Conservation (phyloP, 2,113 vertebrate species). For the Alethe castanea region DNA sequence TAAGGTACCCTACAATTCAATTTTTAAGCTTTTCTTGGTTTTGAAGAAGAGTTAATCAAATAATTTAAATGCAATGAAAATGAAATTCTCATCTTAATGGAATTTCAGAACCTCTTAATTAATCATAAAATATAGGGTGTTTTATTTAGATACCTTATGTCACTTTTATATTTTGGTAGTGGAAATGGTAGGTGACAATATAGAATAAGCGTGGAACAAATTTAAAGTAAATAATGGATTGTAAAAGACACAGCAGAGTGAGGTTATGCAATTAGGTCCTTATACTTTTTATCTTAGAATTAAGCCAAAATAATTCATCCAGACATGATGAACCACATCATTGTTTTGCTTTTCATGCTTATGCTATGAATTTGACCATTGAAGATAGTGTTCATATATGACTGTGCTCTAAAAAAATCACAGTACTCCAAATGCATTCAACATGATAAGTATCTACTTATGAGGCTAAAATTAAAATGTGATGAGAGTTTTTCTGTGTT, state of each 20-base stretch:
- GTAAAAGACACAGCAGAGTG: background rate
- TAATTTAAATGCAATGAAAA: background rate
- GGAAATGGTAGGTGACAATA: background rate
- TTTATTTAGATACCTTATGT: background rate
- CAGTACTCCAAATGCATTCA: background rate
- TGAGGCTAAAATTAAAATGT: background rate
- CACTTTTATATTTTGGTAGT: background rate
- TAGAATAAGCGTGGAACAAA: background rate
- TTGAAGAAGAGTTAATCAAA: background rate
- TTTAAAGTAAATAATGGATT: background rate
- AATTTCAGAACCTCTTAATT: background rate
- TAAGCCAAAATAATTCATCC: background rate
- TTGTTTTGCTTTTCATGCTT: background rate
- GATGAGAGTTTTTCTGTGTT: background rate
- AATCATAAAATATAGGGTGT: background rate
- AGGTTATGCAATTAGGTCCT: background rate
- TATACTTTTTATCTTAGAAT: background rate
- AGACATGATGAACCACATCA: background rate
- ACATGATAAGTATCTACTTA: background rate
- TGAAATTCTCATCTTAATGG: background rate
- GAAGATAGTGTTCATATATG: background rate
- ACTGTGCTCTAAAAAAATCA: background rate
- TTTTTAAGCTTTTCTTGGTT: background rate
- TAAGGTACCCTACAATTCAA: fast-evolving
- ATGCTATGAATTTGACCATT: background rate